Evolutionary conservation across 1,140 invertebrate genomes (phyloP), one percentile per base, ranked within the genome.

Genomic region (Aphelinus certus): DNA sequence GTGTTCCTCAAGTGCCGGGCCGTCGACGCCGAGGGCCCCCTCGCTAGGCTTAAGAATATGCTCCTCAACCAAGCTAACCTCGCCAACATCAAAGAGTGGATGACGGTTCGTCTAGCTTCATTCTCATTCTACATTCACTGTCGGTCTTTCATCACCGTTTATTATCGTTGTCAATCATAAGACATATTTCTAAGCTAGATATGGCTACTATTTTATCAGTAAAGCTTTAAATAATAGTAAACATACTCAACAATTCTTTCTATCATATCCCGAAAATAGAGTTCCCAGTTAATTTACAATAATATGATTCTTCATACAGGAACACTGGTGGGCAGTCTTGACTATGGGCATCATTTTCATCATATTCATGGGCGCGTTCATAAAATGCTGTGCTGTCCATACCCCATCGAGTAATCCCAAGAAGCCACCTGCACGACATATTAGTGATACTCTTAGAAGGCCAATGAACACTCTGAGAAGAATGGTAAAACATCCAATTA

Each of bases 321-420:
- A 95, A 84, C 94, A 96, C 81, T 99, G 98, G 98, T 99, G 97
- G 95, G 95, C 95, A 6, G 97, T 98, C 71, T 88, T 99, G 74
- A 86, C 99, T 6, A 95, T 97, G 88, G 93, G 94, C 43, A 93
- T 99, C 65, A 93, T 91, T 53, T 94, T 99, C 81, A 93, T 99
- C 6, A 93, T 98, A 75, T 93, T 97, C 80, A 99, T 99, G 97
- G 97, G 96, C 46, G 88, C 97, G n/a, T 99, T 99, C 87, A 98
- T 99, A 80, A 99, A 99, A 86, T 98, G 98, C 84, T 99, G 98
- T 88, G 98, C 98, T 10, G 98, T 99, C 67, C 98, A 99, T 86
- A 99, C 98, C 58, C 98, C 98, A 42, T 98, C 96, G 63, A 97
- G 94, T 66, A 98, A 99, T 91, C 97, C 97, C 7, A 96, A 97